Percentiles rank a stretch among this genome's conserved stretches.
Evolutionary conservation across 53 echinoderm and acorn worm species (phyloP).

Genomic region (Holothuria leucospilota): DNA sequence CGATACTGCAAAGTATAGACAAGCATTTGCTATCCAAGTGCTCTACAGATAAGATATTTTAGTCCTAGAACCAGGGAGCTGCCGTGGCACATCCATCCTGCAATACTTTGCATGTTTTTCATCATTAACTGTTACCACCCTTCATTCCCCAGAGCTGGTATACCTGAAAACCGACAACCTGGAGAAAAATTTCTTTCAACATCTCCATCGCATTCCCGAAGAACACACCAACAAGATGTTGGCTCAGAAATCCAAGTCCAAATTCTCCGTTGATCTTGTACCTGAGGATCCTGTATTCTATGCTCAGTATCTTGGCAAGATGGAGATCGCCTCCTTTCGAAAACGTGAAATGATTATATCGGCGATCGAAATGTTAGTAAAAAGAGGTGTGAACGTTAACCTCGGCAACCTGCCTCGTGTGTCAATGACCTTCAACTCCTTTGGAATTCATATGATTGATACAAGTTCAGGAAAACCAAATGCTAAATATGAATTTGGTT

Average conservation of each 20-base stretch:
- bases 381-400: constrained; percentile 56
- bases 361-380: constrained; percentile 48
- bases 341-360: constrained; percentile 44
- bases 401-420: constrained; percentile 62
- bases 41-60: too few relatives aligned
- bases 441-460: constrained; percentile 56
- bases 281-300: constrained; percentile 65
- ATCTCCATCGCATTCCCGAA: too few relatives aligned
- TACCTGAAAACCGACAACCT: too few relatives aligned
- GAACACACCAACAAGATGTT: background rate
- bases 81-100: too few relatives aligned
- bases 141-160: too few relatives aligned
- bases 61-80: too few relatives aligned
- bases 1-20: too few relatives aligned
- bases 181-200: too few relatives aligned
- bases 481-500: constrained; percentile 45
- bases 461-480: constrained; percentile 48
- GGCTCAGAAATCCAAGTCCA: constrained; percentile 24
- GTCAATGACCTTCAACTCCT: constrained; percentile 53
- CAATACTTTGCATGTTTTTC: too few relatives aligned
- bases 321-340: constrained; percentile 48
- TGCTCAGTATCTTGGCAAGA: constrained; percentile 69
- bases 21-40: too few relatives aligned
- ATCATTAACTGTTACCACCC: too few relatives aligned
- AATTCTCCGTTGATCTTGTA: constrained; percentile 33